Percentiles rank a stretch among this genome's conserved stretches.
phyloP scores from a whole-genome alignment of 2,113 vertebrate species.

The Tretioscincus oriximinensis region DNA sequence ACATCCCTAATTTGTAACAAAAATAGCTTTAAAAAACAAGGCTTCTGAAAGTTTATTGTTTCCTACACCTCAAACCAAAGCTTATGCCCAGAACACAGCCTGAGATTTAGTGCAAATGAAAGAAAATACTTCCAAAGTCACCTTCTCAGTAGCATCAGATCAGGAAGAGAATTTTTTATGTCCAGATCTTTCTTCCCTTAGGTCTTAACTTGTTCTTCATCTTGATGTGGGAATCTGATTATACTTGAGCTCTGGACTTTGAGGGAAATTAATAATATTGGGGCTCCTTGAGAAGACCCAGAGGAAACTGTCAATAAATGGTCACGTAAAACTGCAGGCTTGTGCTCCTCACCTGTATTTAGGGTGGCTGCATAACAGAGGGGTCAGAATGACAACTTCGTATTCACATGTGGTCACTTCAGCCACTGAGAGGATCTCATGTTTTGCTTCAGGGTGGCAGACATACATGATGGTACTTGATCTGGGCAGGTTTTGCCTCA shows the following conservation, averaged over 20 bases:
- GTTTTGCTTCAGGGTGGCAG: slow-evolving; percentile 96
- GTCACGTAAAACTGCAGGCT: neutral
- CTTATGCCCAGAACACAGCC: neutral
- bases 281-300: neutral
- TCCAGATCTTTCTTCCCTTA: neutral
- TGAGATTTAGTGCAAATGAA: neutral
- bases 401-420: slow-evolving; percentile 98
- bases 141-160: neutral
- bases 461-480: slow-evolving; percentile 90
- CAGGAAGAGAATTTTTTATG: neutral
- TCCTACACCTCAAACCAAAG: neutral
- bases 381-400: slow-evolving; percentile 95
- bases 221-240: neutral
- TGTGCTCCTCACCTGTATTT: slow-evolving; percentile 85
- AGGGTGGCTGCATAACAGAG: slow-evolving; percentile 91
- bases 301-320: neutral
- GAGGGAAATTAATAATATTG: neutral
- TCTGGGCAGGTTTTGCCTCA: slow-evolving; percentile 87
- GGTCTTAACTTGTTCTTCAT: neutral
- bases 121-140: neutral
- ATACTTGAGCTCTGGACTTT: neutral
- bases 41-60: neutral
- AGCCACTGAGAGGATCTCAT: slow-evolving; percentile 94
- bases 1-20: no score
- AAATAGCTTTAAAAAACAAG: neutral